A percentile compares a stretch with the other conserved stretches of the same genome.
These are phyloP conservation scores for Argyrosomus regius DNA, from an alignment of 2,797 vertebrate genomes.

Conservation along the genomic window DNA sequence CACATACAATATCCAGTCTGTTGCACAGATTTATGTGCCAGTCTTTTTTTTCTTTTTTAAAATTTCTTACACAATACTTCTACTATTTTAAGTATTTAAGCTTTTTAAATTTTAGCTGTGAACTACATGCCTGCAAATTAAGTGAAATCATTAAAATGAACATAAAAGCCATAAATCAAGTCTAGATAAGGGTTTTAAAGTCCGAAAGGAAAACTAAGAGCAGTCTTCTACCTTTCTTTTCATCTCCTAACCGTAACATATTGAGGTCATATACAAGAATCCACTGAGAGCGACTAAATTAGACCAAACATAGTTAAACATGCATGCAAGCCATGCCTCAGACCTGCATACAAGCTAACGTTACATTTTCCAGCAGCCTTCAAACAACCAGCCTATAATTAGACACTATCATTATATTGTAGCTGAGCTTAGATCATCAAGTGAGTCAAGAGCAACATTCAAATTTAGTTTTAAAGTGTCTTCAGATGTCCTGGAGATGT, in stretches of 20 bases:
- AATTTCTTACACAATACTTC: background rate
- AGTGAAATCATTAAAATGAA: background rate
- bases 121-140: background rate
- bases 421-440: slow-evolving; percentile 73
- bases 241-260: slow-evolving; percentile 23
- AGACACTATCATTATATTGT: slow-evolving; percentile 77
- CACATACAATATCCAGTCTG: background rate
- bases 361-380: slow-evolving; percentile 78
- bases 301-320: slow-evolving; percentile 68
- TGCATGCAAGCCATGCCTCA: slow-evolving; percentile 60
- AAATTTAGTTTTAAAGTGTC: slow-evolving; percentile 63
- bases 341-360: slow-evolving; percentile 68
- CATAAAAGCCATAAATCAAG: slow-evolving; percentile 21
- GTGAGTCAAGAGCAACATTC: slow-evolving; percentile 61
- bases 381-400: slow-evolving; percentile 76
- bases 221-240: slow-evolving; percentile 5
- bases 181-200: slow-evolving; percentile 15
- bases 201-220: slow-evolving; percentile 9
- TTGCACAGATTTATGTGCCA: background rate
- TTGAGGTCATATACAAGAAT: slow-evolving; percentile 51
- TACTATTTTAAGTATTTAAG: background rate
- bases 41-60: background rate
- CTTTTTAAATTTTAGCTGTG: background rate
- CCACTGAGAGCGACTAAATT: slow-evolving; percentile 49
- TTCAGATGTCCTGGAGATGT: slow-evolving; percentile 68